These are phyloP conservation scores for Porites cylindrica DNA, from an alignment of 92 coral and sea anemone species.

Conservation along the genomic window DNA sequence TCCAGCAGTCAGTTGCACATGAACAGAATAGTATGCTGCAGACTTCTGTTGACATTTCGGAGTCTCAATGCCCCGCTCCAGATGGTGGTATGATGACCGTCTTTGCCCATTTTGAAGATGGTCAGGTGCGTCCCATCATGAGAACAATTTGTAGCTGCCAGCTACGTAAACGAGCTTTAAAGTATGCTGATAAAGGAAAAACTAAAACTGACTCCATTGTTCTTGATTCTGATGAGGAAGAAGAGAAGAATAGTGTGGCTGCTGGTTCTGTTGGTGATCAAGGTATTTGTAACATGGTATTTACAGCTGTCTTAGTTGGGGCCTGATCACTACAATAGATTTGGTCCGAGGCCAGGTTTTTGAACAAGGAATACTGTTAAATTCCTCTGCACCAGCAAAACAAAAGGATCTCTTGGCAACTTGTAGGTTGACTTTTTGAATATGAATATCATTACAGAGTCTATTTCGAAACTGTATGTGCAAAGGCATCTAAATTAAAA, in stretches of 20 bases:
- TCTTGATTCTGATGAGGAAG: constrained; percentile 82
- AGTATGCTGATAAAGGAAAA: constrained; percentile 42
- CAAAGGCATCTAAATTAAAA: too few species aligned
- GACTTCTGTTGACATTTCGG: neutral
- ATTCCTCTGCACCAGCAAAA: too few species aligned
- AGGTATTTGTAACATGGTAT: neutral
- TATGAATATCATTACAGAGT: too few species aligned
- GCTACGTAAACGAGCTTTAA: constrained; percentile 15
- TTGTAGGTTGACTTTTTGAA: too few species aligned
- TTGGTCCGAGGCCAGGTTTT: too few species aligned
- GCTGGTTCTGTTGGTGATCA: neutral
- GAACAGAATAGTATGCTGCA: neutral
- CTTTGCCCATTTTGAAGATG: constrained; percentile 21
- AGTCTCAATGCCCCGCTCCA: neutral
- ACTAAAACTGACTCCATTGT: constrained; percentile 63
- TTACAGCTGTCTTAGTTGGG: too few species aligned
- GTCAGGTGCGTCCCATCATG: constrained; percentile 17
- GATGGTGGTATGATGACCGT: constrained; percentile 19
- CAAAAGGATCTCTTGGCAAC: too few species aligned
- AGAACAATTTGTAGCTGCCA: constrained; percentile 47
- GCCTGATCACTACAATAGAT: too few species aligned
- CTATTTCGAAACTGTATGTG: too few species aligned
- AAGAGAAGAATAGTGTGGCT: neutral
- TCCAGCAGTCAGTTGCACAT: neutral
- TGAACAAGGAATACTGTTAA: too few species aligned